These are phyloP conservation scores for Amblyopsis hoosieri DNA, from an alignment of 2,797 vertebrate genomes.

Conservation along the genomic window DNA sequence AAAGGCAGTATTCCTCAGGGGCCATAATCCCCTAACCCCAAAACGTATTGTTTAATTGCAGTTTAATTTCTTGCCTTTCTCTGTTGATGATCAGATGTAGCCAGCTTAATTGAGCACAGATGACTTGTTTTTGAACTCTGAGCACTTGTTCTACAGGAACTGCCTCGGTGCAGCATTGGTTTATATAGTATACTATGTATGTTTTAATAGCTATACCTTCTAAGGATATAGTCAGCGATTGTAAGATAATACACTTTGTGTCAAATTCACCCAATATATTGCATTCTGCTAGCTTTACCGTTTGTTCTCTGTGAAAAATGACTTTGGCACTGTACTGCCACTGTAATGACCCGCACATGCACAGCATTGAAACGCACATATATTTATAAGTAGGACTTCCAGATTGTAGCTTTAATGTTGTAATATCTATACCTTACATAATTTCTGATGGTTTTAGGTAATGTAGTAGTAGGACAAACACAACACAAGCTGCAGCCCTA, in stretches of 20 bases:
- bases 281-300: too few species aligned
- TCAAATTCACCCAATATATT: too few species aligned
- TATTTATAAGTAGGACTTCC: neutral
- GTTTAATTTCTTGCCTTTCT: slow-evolving; percentile 72
- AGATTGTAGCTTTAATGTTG: neutral
- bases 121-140: slow-evolving; percentile 64
- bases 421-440: neutral
- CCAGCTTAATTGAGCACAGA: slow-evolving; percentile 69
- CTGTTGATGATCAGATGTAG: slow-evolving; percentile 61
- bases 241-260: too few species aligned
- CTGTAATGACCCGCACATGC: too few species aligned
- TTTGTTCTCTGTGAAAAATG: too few species aligned
- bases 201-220: slow-evolving; percentile 7
- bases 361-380: too few species aligned
- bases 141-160: slow-evolving; percentile 6
- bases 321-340: too few species aligned
- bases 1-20: slow-evolving; percentile 58
- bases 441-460: slow-evolving; percentile 12
- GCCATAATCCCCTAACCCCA: slow-evolving; percentile 58
- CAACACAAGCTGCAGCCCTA: slow-evolving; percentile 23
- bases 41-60: slow-evolving; percentile 71
- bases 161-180: slow-evolving; percentile 10
- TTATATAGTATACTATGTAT: slow-evolving; percentile 8
- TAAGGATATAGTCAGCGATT: too few species aligned
- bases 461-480: slow-evolving; percentile 7